Conservation (phyloP, 2,888 invertebrate species). For the Zelleria hepariella region DNA sequence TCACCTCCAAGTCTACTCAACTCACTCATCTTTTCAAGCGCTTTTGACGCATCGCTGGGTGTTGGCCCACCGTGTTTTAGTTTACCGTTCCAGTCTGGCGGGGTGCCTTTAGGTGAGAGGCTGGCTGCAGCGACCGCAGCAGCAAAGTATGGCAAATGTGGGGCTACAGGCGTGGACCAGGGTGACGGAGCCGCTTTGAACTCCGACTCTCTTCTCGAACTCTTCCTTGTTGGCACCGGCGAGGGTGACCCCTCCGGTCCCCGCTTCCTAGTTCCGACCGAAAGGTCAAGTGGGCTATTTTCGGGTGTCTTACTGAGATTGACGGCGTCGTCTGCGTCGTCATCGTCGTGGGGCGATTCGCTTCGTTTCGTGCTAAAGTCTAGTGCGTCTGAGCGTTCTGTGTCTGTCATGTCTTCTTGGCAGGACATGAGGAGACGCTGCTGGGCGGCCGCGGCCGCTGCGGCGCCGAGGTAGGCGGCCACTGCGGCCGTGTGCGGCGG, state of each 20-base stretch:
- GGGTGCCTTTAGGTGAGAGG: conserved; percentile 79
- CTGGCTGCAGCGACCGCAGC: conserved; percentile 83
- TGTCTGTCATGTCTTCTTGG: conserved; percentile 76
- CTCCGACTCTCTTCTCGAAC: conserved; percentile 76
- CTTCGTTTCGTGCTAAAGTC: conserved; percentile 86
- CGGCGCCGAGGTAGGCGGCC: conserved; percentile 84
- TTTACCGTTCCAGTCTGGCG: conserved; percentile 84
- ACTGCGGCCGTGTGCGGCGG: conserved; percentile 87
- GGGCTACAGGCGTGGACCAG: conserved; percentile 85
- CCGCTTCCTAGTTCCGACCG: conserved; percentile 82
- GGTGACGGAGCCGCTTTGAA: conserved; percentile 80
- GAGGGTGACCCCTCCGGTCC: conserved; percentile 75
- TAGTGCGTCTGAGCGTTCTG: conserved; percentile 75
- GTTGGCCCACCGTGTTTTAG: conserved; percentile 76
- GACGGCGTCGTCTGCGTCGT: conserved; percentile 77
- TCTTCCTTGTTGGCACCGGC: conserved; percentile 76
- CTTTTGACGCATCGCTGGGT: conserved; percentile 88
- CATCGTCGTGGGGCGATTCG: conserved; percentile 62
- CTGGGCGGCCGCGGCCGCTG: conserved; percentile 80
- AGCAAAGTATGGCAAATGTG: conserved; percentile 85
- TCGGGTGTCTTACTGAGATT: conserved; percentile 80
- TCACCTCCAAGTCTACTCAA: conserved; percentile 88
- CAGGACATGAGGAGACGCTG: conserved; percentile 85
- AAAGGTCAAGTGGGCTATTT: conserved; percentile 84
- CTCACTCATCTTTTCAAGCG: conserved; percentile 92